phyloP scores from a whole-genome alignment of 2,888 invertebrate species.

The Drosophila parthenogenetica region DNA sequence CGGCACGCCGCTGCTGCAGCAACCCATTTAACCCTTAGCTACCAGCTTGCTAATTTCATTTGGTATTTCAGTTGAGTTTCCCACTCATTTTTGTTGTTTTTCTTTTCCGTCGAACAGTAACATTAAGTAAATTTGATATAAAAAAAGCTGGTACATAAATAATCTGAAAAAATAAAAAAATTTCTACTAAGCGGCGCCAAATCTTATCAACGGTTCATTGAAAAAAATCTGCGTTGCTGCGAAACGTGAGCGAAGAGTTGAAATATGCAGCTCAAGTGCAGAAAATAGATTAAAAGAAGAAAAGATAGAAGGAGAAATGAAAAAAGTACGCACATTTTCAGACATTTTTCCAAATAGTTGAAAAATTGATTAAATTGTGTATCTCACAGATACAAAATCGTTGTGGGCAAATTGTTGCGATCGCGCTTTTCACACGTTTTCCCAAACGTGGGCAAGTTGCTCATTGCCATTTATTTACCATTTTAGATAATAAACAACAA shows the following conservation, averaged over 20 bases:
- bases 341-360: constrained; percentile 32
- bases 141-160: background rate
- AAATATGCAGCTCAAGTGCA: constrained; percentile 32
- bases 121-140: constrained; percentile 46
- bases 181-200: constrained; percentile 25
- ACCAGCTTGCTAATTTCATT: constrained; percentile 68
- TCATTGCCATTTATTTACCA: constrained; percentile 37
- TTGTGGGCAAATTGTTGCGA: constrained; percentile 39
- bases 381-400: constrained; percentile 38
- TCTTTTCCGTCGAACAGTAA: background rate
- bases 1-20: background rate
- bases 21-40: background rate
- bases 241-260: constrained; percentile 40
- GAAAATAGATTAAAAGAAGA: constrained; percentile 8
- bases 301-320: background rate
- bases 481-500: constrained; percentile 69
- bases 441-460: constrained; percentile 25
- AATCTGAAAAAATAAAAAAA: constrained; percentile 4
- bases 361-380: constrained; percentile 34
- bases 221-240: constrained; percentile 31
- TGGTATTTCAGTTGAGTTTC: constrained; percentile 56
- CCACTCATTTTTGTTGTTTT: background rate
- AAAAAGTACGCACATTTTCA: constrained; percentile 16
- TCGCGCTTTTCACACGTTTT: constrained; percentile 54
- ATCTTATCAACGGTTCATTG: constrained; percentile 55